Conservation (phyloP, 2,797 vertebrate genomes). For the Typhlichthys subterraneus region DNA sequence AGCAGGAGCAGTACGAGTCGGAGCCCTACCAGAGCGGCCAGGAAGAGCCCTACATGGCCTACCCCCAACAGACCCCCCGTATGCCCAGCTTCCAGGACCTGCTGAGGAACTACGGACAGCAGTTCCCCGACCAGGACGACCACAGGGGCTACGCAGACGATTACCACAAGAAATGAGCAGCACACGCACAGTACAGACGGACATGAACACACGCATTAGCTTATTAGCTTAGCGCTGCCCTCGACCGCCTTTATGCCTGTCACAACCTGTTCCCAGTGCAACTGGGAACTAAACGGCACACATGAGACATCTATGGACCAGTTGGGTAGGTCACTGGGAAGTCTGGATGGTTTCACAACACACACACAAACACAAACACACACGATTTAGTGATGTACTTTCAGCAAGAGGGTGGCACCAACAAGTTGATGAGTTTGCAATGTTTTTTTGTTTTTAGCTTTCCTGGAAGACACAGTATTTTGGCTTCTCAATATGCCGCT, state of each 20-base stretch:
- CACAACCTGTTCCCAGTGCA: conserved; percentile 14
- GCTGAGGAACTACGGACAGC: conserved; percentile 72
- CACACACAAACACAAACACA: conserved; percentile 1
- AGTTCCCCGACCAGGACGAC: conserved; percentile 71
- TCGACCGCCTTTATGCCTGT: conserved; percentile 17
- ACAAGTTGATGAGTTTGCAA: not conserved
- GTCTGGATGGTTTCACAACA: conserved; percentile 1
- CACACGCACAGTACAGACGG: conserved; percentile 30
- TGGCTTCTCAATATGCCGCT: conserved; percentile 39
- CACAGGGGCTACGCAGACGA: conserved; percentile 72
- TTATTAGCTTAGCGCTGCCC: conserved; percentile 33
- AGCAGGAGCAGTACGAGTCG: conserved; percentile 56
- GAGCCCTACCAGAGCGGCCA: conserved; percentile 80
- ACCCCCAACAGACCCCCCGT: conserved; percentile 60
- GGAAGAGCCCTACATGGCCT: conserved; percentile 76
- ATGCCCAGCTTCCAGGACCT: conserved; percentile 76
- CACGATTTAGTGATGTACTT: too few species aligned
- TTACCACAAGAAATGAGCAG: conserved; percentile 75
- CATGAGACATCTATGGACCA: conserved; percentile 53
- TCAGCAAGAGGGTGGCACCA: too few species aligned
- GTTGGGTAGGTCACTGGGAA: conserved; percentile 32
- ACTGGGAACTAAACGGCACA: conserved; percentile 51
- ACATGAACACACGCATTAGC: conserved; percentile 51
- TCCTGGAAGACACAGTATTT: conserved; percentile 31
- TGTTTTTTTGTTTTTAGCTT: conserved; percentile 26